Base-by-base conservation (phyloP, 1,140 invertebrate species). In the Diabrotica virgifera region DNA sequence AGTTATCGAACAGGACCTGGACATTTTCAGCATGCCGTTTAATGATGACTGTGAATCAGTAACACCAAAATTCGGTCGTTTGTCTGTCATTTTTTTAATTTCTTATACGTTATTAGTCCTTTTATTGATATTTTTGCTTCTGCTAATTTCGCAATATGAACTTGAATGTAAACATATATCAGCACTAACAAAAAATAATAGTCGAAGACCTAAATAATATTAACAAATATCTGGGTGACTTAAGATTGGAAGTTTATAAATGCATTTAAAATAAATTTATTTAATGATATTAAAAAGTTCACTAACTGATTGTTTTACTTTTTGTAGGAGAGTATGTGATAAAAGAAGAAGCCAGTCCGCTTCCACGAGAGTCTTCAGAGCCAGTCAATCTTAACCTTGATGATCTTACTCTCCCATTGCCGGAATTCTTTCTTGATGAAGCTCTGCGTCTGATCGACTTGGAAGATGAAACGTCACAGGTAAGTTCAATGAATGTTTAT, bases 401-500 rank as follows among this genome's bases (percentile, higher is more conserved):
- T 62, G 80, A 84, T 69, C 80, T 82, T 13, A 77, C 74, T 69
- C 71, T 78, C 55, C 77, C 76, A 60, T 82, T 62, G 77, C 82
- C 76, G 82, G 87, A 86, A 76, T 87, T 89, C 75, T 85, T 88
- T 69, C 83, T 91, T 50, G 89, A 90, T 72, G 88, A 90, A 74
- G 88, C 89, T 38, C 82, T 91, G 7, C 86, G 88, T 73, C 83
- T 90, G 14, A 87, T 89, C 51, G 87, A 87, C 59, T 84, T 90
- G 74, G 85, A 89, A 76, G 87, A 89, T 77, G 83, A 70, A 59
- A 61, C 80, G 54, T 75, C 82, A 67, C 80, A 83, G 78, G 83
- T 84, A 68, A 63, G 52, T 67, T 56, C 8, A 46, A 6, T 10
- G 4, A 46, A 46, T n/a, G n/a, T n/a, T n/a, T 46, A 46, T n/a